Conservation (phyloP, 2,888 invertebrate genomes). For the Hydriomena furcata region DNA sequence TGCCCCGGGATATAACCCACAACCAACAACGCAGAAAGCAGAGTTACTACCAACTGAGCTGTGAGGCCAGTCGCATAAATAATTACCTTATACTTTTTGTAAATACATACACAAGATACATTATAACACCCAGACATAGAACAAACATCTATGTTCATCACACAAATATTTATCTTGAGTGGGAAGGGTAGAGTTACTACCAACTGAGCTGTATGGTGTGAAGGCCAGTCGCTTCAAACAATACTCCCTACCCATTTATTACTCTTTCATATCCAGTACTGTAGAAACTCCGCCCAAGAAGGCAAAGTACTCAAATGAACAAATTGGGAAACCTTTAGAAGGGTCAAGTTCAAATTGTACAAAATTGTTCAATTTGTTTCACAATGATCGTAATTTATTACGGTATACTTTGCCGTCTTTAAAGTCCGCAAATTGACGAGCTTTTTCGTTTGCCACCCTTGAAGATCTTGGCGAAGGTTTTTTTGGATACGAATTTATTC, state of each 20-base stretch:
- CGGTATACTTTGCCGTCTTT: slow-evolving; percentile 18
- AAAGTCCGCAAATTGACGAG: slow-evolving; percentile 18
- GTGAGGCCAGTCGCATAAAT: no score
- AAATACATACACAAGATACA: no score
- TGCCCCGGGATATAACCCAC: no score
- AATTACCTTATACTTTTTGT: no score
- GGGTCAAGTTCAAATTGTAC: slow-evolving; percentile 35
- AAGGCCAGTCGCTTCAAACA: no score
- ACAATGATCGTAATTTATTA: slow-evolving; percentile 39
- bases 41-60: no score
- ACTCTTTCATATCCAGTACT: background rate
- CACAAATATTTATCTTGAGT: no score
- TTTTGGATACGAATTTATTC: background rate
- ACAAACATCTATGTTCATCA: no score
- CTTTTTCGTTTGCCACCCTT: slow-evolving; percentile 7
- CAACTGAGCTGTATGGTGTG: no score
- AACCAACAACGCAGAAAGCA: no score
- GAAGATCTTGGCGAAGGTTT: background rate
- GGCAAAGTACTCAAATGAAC: slow-evolving; percentile 33
- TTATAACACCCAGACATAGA: no score
- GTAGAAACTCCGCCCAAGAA: slow-evolving; percentile 10
- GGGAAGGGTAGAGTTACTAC: no score
- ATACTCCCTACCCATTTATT: background rate
- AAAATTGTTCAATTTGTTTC: slow-evolving; percentile 36
- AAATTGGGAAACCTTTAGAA: slow-evolving; percentile 29